phyloP scores from a whole-genome alignment of 2,888 invertebrate species.

The Tenthredo mesomela region DNA sequence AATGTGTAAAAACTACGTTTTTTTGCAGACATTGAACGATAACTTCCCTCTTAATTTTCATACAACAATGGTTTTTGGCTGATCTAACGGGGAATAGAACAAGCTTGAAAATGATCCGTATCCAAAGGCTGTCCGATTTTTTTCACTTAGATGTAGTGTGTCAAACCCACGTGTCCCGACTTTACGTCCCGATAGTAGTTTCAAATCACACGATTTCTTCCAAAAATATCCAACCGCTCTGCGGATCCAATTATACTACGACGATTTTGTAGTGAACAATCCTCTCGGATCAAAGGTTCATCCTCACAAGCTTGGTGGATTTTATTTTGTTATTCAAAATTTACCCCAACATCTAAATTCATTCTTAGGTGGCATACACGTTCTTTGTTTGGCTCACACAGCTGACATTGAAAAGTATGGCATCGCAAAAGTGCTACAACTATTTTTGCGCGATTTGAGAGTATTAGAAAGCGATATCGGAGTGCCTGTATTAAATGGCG shows the following conservation, averaged over 20 bases:
- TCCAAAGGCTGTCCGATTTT: too few species aligned
- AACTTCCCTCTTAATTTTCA: too few species aligned
- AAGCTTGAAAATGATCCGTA: too few species aligned
- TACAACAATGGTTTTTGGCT: too few species aligned
- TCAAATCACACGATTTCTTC: conserved; percentile 52
- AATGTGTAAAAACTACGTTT: too few species aligned
- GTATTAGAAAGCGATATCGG: conserved; percentile 53
- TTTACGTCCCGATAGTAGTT: too few species aligned
- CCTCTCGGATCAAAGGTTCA: conserved; percentile 56
- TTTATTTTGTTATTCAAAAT: conserved; percentile 60
- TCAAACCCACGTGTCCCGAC: too few species aligned
- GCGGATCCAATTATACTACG: conserved; percentile 59
- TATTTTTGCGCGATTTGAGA: conserved; percentile 51
- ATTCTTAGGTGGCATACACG: conserved; percentile 57
- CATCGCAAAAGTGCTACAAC: conserved; percentile 47
- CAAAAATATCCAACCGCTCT: conserved; percentile 37
- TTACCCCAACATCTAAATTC: conserved; percentile 55
- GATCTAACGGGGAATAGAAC: too few species aligned
- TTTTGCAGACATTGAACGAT: too few species aligned
- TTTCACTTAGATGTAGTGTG: too few species aligned
- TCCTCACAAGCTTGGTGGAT: conserved; percentile 59
- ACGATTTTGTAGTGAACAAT: conserved; percentile 59
- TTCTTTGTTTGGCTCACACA: conserved; percentile 54
- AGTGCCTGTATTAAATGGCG: not conserved
- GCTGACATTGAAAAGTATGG: conserved; percentile 56